Conservation (phyloP, 2,113 vertebrate genomes). For the Zapus hudsonius region DNA sequence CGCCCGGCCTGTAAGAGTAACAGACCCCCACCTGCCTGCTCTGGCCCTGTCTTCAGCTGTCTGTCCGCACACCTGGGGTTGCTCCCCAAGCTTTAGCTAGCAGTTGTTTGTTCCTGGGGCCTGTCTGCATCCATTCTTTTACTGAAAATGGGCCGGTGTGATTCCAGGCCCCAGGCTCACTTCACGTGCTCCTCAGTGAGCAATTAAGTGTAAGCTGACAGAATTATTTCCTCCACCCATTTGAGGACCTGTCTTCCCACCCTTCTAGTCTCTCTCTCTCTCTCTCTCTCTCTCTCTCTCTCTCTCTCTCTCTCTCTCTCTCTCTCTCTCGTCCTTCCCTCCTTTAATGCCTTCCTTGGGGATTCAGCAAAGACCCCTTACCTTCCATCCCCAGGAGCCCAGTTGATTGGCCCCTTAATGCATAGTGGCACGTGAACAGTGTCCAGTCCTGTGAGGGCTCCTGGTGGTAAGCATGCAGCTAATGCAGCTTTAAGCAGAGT, state of each 20-base stretch:
- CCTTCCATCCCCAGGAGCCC: neutral
- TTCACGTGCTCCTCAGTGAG: too few species aligned
- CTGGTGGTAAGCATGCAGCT: too few species aligned
- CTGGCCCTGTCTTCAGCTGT: accelerated
- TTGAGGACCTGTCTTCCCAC: neutral
- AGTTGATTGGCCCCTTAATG: constrained; percentile 23
- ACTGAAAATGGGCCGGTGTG: neutral
- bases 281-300: neutral
- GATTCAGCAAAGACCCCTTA: neutral
- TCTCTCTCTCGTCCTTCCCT: neutral
- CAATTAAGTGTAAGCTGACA: neutral
- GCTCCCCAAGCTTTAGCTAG: accelerated
- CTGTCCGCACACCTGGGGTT: neutral
- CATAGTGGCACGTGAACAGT: neutral
- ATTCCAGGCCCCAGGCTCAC: neutral
- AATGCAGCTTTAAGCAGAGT: neutral
- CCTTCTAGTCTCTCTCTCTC: neutral
- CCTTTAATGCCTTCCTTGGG: neutral
- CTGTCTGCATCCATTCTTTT: neutral
- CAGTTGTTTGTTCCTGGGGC: accelerated
- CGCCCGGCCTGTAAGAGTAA: accelerated
- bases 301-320: neutral
- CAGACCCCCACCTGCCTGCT: neutral
- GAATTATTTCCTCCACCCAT: neutral
- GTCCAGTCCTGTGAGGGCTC: neutral